Conservation (phyloP, 1,140 invertebrate genomes). For the Glomeris maerens region DNA sequence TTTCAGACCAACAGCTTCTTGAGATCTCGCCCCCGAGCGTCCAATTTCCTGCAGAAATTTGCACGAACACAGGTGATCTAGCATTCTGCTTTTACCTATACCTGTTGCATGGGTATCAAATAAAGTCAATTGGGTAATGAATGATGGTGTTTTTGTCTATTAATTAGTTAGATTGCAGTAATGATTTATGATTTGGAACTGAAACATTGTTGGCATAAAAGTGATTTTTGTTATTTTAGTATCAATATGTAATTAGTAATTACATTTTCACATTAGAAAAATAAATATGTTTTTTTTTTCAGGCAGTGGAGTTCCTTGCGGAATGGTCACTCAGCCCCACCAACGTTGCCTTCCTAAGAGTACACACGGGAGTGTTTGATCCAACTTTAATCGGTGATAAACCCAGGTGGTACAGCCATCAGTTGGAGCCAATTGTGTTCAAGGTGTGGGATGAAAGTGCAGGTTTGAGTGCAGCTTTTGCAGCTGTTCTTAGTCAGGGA, state of each 20-base stretch:
- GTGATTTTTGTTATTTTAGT: no score
- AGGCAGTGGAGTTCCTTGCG: constrained; percentile 95
- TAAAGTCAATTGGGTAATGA: no score
- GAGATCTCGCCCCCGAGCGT: constrained; percentile 71
- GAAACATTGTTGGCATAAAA: no score
- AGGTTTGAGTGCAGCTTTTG: constrained; percentile 57
- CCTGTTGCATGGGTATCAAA: no score
- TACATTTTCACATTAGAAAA: no score
- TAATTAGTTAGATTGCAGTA: no score
- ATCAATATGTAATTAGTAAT: no score
- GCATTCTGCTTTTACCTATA: no score
- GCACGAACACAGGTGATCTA: constrained; percentile 37
- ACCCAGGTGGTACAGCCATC: constrained; percentile 68
- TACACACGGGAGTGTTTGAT: constrained; percentile 92
- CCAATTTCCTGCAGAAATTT: constrained; percentile 78
- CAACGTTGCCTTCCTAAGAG: constrained; percentile 91
- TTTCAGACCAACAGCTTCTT: constrained; percentile 98
- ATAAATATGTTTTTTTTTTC: constrained; percentile 19
- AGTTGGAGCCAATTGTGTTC: constrained; percentile 77
- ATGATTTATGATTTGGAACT: no score
- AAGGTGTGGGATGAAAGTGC: constrained; percentile 78
- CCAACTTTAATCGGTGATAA: constrained; percentile 93
- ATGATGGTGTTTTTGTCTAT: neutral
- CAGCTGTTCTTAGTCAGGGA: no score
- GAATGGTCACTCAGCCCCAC: constrained; percentile 94